Base-by-base conservation (phyloP, 2,888 invertebrate genomes). In the Xestoiulus laeticollis region DNA sequence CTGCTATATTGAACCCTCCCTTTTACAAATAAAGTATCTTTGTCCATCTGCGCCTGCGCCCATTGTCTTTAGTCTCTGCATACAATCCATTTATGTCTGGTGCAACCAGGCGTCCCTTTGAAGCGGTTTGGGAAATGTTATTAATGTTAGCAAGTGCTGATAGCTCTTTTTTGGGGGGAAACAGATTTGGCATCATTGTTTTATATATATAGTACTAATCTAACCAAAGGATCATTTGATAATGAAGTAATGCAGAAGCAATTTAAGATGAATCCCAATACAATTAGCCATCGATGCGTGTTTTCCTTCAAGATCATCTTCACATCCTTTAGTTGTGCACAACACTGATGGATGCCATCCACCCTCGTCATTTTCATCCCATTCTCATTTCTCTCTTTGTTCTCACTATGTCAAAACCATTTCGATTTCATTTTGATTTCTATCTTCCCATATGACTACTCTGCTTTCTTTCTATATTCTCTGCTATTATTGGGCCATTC, bases 81-180 rank as follows among this genome's bases (percentile, higher is more conserved):
- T n/a, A 68, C 68, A 68, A 68, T 68, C 68, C 68, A 68, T 68
- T 68, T 68, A 68, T 68, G 68, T 68, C 68, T 68, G 68, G 68
- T 22, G 26, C 68, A 68, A 68, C 68, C 68, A 68, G 68, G 68
- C 68, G 68, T 68, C 68, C 22, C 68, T 68, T 26, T 68, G 68
- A 26, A 68, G 68, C 68, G 26, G 68, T 68, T 68, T 26, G 68
- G 26, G 26, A 68, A 68, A 68, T 68, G 68, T 68, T 68, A 68
- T 68, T 68, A 68, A 68, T 68, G 68, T 68, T 68, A 68, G 68
- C 68, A 26, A 68, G 22, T 68, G 8, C 26, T 68, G 68, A 68
- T 68, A 68, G 68, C 26, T 48, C 48, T 26, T 68, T 26, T 68
- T 68, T 26, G 68, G 68, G 68, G 68, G 26, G 10, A 68, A 68